These are phyloP conservation scores for Cyclura pinguis DNA, from an alignment of 2,797 vertebrate genomes.

Conservation along the genomic window DNA sequence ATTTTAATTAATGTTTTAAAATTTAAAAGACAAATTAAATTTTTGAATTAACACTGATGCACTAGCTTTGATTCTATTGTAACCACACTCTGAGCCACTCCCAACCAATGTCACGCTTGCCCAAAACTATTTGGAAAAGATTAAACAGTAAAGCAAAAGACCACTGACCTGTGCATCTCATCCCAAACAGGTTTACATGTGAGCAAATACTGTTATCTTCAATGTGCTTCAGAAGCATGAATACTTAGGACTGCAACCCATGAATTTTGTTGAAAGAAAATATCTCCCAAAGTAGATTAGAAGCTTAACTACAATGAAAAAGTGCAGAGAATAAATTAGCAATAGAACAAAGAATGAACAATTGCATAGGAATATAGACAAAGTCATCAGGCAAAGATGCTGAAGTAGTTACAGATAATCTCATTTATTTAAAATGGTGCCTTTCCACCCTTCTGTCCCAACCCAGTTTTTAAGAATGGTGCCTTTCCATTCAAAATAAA, in stretches of 20 bases:
- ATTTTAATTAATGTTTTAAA: not conserved
- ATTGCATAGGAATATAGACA: not conserved
- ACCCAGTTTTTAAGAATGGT: not conserved
- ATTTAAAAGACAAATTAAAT: not conserved
- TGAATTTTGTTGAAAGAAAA: not conserved
- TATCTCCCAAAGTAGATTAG: not conserved
- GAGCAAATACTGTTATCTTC: not conserved
- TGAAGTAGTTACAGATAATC: not conserved
- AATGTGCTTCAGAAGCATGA: not conserved
- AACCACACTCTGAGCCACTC: not conserved
- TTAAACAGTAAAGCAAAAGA: not conserved
- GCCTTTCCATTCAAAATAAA: not conserved
- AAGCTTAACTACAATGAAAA: not conserved
- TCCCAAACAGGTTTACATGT: not conserved
- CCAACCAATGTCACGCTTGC: not conserved
- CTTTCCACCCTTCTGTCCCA: too few species aligned
- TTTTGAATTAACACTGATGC: not conserved
- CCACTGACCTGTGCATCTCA: not conserved
- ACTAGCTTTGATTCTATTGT: not conserved
- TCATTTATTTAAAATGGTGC: not conserved
- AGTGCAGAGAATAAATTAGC: not conserved
- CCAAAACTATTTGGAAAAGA: not conserved
- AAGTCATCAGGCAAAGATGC: not conserved
- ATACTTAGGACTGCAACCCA: not conserved
- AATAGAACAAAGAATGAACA: not conserved